phyloP scores from a whole-genome alignment of 2,113 vertebrate species.

The Tachycineta bicolor region DNA sequence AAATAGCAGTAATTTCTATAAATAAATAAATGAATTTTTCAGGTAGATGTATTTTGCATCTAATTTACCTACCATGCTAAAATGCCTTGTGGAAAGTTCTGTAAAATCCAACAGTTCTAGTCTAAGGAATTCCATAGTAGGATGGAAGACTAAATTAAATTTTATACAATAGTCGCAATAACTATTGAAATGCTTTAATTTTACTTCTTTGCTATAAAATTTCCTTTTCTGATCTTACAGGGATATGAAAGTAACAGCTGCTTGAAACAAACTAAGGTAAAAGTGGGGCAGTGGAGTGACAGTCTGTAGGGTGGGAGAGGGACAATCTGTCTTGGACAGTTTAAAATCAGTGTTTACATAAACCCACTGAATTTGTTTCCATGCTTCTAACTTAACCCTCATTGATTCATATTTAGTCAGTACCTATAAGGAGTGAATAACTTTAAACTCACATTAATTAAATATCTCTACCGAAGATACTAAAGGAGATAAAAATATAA shows the following conservation, averaged over 20 bases:
- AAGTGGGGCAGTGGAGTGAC: neutral
- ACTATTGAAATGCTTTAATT: neutral
- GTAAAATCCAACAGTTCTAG: neutral
- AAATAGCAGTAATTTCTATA: neutral
- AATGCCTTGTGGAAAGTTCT: neutral
- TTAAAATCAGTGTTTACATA: neutral
- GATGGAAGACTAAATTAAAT: neutral
- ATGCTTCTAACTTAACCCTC: neutral
- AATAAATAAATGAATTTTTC: neutral
- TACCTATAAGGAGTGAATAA: neutral
- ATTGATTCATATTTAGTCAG: neutral
- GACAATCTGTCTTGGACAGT: neutral
- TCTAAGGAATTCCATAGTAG: neutral
- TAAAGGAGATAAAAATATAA: neutral
- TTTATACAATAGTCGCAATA: neutral
- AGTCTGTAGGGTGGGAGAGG: neutral
- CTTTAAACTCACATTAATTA: neutral
- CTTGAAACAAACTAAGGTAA: neutral
- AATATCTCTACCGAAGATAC: neutral
- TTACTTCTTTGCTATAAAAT: neutral
- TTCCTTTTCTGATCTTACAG: neutral
- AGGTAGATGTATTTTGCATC: neutral
- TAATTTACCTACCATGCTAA: neutral
- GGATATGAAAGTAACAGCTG: neutral
- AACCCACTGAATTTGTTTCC: neutral